A percentile compares a stretch with the other conserved stretches of the same genome.
These are phyloP conservation scores for Zaprionus obscuricornis DNA, from an alignment of 2,888 invertebrate genomes.

Conservation along the genomic window DNA sequence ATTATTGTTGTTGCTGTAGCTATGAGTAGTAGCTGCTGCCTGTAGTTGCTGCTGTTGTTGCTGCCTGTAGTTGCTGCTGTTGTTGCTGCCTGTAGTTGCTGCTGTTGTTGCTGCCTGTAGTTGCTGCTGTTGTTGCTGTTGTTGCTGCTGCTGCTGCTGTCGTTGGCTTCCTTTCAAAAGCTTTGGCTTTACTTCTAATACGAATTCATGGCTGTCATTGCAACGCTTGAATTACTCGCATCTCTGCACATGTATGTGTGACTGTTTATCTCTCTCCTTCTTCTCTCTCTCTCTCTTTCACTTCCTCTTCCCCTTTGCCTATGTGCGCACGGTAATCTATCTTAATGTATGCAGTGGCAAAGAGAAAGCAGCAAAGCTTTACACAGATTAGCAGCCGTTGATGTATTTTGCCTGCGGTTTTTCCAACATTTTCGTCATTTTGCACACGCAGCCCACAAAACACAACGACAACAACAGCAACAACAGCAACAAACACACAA, in stretches of 20 bases:
- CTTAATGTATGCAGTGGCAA: conserved; percentile 69
- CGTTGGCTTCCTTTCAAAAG: conserved; percentile 50
- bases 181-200: conserved; percentile 55
- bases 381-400: conserved; percentile 33
- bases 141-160: conserved; percentile 5
- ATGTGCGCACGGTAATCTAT: conserved; percentile 61
- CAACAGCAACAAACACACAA: conserved; percentile 9
- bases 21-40: too few species aligned
- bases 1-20: too few species aligned
- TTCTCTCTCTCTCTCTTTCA: too few species aligned
- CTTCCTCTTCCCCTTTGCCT: too few species aligned
- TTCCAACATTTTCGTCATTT: conserved; percentile 28
- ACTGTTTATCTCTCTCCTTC: conserved; percentile 19
- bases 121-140: conserved; percentile 13
- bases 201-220: conserved; percentile 63
- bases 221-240: conserved; percentile 39
- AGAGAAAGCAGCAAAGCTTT: conserved; percentile 9
- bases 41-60: conserved; percentile 12
- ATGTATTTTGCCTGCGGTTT: conserved; percentile 54
- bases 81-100: conserved; percentile 6
- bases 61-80: conserved; percentile 2
- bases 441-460: too few species aligned
- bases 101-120: conserved; percentile 11
- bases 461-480: not conserved
- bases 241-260: conserved; percentile 2